Conservation (phyloP, 2,113 vertebrate species). For the Mobula hypostoma region DNA sequence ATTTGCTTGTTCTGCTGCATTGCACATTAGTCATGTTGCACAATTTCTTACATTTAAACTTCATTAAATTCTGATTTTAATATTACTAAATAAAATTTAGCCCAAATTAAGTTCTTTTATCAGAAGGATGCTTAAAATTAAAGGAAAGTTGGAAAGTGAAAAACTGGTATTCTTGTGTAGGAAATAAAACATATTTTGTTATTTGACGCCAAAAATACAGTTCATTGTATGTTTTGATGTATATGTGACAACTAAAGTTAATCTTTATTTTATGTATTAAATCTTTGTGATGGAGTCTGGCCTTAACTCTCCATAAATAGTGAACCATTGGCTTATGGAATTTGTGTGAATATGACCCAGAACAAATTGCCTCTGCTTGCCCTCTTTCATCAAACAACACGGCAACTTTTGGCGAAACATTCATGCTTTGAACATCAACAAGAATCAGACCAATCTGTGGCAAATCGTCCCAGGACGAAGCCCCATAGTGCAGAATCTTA, state of each 20-base stretch:
- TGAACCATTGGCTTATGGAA: not conserved
- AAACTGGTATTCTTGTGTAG: not conserved
- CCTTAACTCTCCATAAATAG: not conserved
- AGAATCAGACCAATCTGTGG: not conserved
- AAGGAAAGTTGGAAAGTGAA: not conserved
- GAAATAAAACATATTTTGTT: not conserved
- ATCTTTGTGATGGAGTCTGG: not conserved
- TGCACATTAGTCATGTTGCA: not conserved
- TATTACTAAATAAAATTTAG: not conserved
- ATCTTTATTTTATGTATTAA: not conserved
- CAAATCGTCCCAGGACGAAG: not conserved
- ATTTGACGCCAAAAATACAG: no score
- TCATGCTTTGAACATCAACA: not conserved
- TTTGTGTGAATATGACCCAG: not conserved
- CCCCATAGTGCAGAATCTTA: not conserved
- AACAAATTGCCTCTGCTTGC: not conserved
- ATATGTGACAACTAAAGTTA: no score
- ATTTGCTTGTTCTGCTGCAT: not conserved
- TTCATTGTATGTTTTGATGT: no score
- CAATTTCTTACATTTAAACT: not conserved
- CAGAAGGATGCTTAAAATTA: not conserved
- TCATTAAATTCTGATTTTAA: not conserved
- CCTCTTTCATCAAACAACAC: not conserved
- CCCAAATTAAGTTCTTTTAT: not conserved
- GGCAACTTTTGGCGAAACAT: not conserved